phyloP scores from a whole-genome alignment of 1,140 invertebrate genomes.

The Ctenoplectra terminalis region DNA sequence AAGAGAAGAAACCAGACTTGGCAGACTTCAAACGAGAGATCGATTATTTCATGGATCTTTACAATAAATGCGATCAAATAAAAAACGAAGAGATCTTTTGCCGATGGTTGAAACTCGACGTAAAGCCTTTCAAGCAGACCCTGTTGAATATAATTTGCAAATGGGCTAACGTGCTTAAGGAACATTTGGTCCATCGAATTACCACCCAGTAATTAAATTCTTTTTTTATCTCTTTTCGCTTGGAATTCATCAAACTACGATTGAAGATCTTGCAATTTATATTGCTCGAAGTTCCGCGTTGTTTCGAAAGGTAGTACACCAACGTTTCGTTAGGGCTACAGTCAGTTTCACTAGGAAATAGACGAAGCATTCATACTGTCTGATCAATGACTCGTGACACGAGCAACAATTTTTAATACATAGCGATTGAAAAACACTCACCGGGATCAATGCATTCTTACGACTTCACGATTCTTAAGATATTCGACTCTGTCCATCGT shows the following conservation, averaged over 20 bases:
- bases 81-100: constrained; percentile 84
- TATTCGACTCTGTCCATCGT: no score
- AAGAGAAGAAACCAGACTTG: constrained; percentile 83
- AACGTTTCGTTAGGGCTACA: not conserved
- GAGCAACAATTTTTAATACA: not conserved
- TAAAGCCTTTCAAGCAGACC: constrained; percentile 88
- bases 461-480: no score
- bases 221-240: not conserved
- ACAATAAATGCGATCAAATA: constrained; percentile 83
- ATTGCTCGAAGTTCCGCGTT: not conserved
- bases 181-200: constrained; percentile 89
- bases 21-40: constrained; percentile 86
- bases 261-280: not conserved
- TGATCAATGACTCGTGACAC: not conserved
- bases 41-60: constrained; percentile 85
- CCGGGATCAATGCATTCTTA: no score
- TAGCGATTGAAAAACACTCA: not conserved
- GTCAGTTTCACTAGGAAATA: not conserved
- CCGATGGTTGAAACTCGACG: constrained; percentile 89
- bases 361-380: no score
- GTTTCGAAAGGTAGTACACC: not conserved
- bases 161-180: constrained; percentile 91
- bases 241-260: not conserved
- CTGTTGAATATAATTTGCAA: constrained; percentile 90
- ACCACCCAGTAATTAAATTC: constrained; percentile 76